A percentile compares a stretch with the other conserved stretches of the same genome.
These are phyloP conservation scores for Clistopyga incitator DNA, from an alignment of 2,888 invertebrate genomes.

Conservation along the genomic window DNA sequence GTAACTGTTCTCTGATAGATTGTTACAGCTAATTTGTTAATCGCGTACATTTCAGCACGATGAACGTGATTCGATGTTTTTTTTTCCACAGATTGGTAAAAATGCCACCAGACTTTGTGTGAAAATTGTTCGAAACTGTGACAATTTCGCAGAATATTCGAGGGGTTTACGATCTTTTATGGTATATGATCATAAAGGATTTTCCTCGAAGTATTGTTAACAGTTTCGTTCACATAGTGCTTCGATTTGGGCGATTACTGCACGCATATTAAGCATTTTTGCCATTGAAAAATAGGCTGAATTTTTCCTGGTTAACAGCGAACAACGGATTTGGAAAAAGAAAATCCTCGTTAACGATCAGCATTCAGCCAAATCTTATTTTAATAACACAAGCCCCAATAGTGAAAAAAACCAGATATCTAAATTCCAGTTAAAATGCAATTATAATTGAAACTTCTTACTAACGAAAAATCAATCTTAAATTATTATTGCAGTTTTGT, in stretches of 20 bases:
- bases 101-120: not conserved
- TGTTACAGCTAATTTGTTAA: conserved; percentile 7
- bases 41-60: not conserved
- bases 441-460: not conserved
- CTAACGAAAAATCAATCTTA: no score
- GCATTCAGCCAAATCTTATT: not conserved
- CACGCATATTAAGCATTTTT: not conserved
- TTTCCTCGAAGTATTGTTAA: no score
- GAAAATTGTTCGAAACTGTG: no score
- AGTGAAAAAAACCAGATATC: not conserved
- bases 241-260: not conserved
- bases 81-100: not conserved
- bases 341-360: not conserved
- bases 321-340: not conserved
- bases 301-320: not conserved
- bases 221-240: not conserved
- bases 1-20: not conserved
- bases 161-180: no score
- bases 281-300: not conserved
- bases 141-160: not conserved
- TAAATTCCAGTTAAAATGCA: not conserved
- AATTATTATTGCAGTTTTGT: not conserved
- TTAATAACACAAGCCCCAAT: not conserved
- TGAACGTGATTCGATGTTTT: not conserved
- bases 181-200: no score